Percentiles rank a stretch among this genome's conserved stretches.
Evolutionary conservation across 2,797 vertebrate species (phyloP).

Genomic region (Gymnopithys bicolor): DNA sequence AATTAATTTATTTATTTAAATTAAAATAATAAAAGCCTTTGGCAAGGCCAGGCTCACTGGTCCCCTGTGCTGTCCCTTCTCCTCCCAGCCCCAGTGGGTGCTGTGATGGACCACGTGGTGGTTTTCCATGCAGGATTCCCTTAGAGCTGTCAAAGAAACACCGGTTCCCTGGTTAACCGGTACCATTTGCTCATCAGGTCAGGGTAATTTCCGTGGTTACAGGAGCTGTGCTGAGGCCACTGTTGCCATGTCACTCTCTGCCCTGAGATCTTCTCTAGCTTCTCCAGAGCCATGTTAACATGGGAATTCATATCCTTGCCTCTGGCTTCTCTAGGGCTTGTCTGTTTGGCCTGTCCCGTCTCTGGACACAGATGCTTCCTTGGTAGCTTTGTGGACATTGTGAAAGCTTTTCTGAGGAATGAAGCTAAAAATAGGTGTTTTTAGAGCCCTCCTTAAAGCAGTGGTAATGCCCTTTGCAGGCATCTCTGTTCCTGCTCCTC

Average conservation of each 20-base stretch:
- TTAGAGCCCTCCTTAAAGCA: not conserved
- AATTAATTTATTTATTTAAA: not conserved
- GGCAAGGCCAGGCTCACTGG: rapidly evolving
- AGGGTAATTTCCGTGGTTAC: conserved; percentile 1
- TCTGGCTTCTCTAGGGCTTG: not conserved
- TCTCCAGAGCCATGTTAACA: not conserved
- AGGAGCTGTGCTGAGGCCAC: not conserved
- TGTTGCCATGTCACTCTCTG: not conserved
- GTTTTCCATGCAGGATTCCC: conserved; percentile 15
- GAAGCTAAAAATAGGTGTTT: not conserved
- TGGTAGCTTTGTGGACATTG: not conserved
- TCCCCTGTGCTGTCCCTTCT: not conserved
- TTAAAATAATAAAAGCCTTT: not conserved
- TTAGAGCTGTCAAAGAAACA: conserved; percentile 1
- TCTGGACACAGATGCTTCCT: not conserved
- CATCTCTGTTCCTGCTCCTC: not conserved
- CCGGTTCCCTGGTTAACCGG: not conserved
- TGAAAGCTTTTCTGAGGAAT: not conserved
- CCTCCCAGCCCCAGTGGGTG: not conserved
- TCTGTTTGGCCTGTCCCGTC: not conserved
- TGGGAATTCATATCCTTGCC: not conserved
- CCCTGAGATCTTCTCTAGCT: not conserved
- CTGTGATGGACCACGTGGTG: not conserved
- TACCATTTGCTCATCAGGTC: not conserved
- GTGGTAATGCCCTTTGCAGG: not conserved